Evolutionary conservation across 1,140 invertebrate genomes (phyloP).

Genomic region (Zaprionus ghesquierei): DNA sequence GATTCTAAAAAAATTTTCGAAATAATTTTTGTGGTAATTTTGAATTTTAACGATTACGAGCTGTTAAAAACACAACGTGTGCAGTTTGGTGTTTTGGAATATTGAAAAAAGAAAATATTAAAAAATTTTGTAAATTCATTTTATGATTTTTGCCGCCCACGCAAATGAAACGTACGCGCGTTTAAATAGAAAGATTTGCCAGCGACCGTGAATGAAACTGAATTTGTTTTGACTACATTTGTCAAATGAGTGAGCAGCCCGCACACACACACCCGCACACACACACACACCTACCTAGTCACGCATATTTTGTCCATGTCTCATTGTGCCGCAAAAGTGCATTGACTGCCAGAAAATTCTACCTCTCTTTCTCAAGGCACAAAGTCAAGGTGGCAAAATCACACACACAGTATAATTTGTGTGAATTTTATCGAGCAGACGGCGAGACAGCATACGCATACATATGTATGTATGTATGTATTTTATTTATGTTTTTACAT

Average conservation of each 20-base stretch:
- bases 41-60: conserved; percentile 35
- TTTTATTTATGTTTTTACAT: conserved; percentile 10
- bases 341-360: conserved; percentile 49
- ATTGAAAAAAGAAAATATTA: conserved; percentile 21
- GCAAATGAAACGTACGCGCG: neutral
- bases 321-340: conserved; percentile 44
- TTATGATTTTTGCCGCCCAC: conserved; percentile 56
- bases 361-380: conserved; percentile 23
- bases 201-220: conserved; percentile 59
- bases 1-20: conserved; percentile 33
- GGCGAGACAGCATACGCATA: neutral
- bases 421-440: neutral
- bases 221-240: conserved; percentile 36
- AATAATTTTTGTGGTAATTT: conserved; percentile 32
- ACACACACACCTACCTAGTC: neutral
- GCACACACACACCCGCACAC: neutral
- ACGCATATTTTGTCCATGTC: neutral
- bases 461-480: neutral
- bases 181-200: conserved; percentile 27
- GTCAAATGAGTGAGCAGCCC: conserved; percentile 19
- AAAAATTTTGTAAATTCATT: conserved; percentile 13
- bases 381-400: conserved; percentile 64
- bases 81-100: conserved; percentile 16
- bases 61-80: conserved; percentile 54
- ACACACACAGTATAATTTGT: neutral